These are phyloP conservation scores for Agriotes lineatus DNA, from an alignment of 2,888 invertebrate species.

Conservation along the genomic window DNA sequence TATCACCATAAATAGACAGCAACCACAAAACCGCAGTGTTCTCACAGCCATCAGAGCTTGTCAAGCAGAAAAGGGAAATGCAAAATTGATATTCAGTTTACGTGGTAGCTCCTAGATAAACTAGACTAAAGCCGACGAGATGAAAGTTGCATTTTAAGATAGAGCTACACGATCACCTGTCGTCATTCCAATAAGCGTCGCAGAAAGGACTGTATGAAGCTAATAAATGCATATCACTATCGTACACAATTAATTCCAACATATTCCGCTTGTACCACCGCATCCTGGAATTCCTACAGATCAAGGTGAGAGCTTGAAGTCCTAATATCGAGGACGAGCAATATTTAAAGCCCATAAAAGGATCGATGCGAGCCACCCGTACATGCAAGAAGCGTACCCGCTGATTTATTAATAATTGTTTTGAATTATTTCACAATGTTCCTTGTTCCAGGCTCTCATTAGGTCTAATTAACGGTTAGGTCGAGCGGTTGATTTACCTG, in stretches of 20 bases:
- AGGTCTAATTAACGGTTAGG: conserved; percentile 52
- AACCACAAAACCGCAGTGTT: conserved; percentile 30
- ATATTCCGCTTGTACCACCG: conserved; percentile 7
- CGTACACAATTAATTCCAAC: conserved; percentile 15
- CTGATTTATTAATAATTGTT: conserved; percentile 52
- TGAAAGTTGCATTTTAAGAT: conserved; percentile 22
- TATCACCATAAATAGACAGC: conserved; percentile 19
- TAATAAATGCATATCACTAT: conserved; percentile 42
- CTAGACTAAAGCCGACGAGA: conserved; percentile 20
- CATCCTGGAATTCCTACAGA: too few relatives aligned
- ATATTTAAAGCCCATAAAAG: conserved; percentile 27
- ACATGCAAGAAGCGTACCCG: conserved; percentile 34
- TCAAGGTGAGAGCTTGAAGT: too few relatives aligned
- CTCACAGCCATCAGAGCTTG: conserved; percentile 24
- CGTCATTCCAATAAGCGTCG: conserved; percentile 21
- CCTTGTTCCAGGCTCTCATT: conserved; percentile 50
- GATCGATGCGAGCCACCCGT: conserved; percentile 28
- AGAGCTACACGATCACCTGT: conserved; percentile 14
- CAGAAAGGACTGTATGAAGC: conserved; percentile 36
- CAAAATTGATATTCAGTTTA: conserved; percentile 34
- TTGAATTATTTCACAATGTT: conserved; percentile 50
- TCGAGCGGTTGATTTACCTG: conserved; percentile 46
- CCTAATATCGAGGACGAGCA: neutral
- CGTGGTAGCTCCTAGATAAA: conserved; percentile 32
- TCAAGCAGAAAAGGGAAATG: conserved; percentile 31